Base-by-base conservation (phyloP, 2,888 invertebrate species). In the Zygothrica quintamaculata region DNA sequence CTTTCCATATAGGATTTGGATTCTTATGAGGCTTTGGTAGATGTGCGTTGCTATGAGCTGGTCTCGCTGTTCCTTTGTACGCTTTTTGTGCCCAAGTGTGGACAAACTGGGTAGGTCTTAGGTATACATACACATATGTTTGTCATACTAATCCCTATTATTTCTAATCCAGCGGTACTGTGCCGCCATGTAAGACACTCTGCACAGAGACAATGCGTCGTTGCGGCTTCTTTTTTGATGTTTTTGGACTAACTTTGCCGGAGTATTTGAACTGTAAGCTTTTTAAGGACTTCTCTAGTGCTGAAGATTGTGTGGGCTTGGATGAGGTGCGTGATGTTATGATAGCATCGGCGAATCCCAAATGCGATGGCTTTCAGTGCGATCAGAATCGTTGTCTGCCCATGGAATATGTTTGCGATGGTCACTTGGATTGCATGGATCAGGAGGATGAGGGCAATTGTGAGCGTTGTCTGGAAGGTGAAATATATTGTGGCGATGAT, bases 41-140 rank as follows among this genome's bases (percentile, higher is more conserved):
- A 96, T 90, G 96, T 96, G 36, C 93, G 95, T 22, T 96, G 96
- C 89, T 96, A 96, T 89, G 96, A 96, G 88, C 91, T 96, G 75
- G 96, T 96, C 0, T 95, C 96, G 1, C 91, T 96, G 55, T 96
- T 96, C 90, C 92, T 96, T 12, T 96, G 96, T 87, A 95, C 96
- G 0, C 92, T 96, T 43, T 96, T 96, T 84, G 96, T 96, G 65
- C 96, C 96, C 36, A 96, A 96, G 89, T 96, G 96, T 82, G 96
- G 96, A 0, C 93, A 94, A 29, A 84, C 60, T 16, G 79, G 86
- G 79, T 79, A 18, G 55, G 84, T 68, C 9, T 1, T 1, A 13
- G 1, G 1, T 9, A 0, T 0, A 11, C n/a, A n/a, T n/a, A n/a
- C n/a, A n/a, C n/a, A n/a, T n/a, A n/a, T n/a, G n/a, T n/a, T n/a